Evolutionary conservation across 2,888 invertebrate genomes (phyloP).

Genomic region (Tholera decimalis): DNA sequence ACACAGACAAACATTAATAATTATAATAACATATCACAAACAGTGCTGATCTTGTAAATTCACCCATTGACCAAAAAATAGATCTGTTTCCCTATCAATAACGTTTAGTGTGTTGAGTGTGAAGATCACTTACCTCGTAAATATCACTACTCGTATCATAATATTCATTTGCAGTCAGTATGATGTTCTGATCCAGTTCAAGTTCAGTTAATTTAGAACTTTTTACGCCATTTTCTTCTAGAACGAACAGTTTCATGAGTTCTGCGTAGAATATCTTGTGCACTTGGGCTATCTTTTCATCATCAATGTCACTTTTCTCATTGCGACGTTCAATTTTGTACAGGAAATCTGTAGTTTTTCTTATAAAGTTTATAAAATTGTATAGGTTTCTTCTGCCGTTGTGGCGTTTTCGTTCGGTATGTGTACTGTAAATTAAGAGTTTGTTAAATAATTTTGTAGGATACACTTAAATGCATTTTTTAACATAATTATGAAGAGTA

Average conservation of each 20-base stretch:
- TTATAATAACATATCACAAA: too few relatives aligned
- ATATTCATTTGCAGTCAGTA: conserved; percentile 85
- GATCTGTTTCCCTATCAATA: too few relatives aligned
- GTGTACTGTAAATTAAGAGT: conserved; percentile 69
- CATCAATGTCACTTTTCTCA: conserved; percentile 61
- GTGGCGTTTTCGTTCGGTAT: conserved; percentile 75
- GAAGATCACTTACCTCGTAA: conserved; percentile 87
- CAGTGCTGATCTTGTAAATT: too few relatives aligned
- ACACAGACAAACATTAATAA: too few relatives aligned
- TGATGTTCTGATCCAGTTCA: conserved; percentile 84
- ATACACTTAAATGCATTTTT: too few relatives aligned
- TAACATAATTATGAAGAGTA: too few relatives aligned
- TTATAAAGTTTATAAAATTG: conserved; percentile 33
- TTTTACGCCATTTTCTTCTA: conserved; percentile 77
- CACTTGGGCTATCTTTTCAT: conserved; percentile 72
- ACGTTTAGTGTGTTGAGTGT: too few relatives aligned
- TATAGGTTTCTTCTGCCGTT: conserved; percentile 59
- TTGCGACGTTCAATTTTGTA: conserved; percentile 36
- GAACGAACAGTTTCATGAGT: conserved; percentile 84
- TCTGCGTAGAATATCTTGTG: conserved; percentile 83
- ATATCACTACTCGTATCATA: conserved; percentile 89
- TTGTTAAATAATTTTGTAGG: background rate
- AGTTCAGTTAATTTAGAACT: conserved; percentile 76
- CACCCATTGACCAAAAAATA: too few relatives aligned
- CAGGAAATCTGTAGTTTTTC: conserved; percentile 39